Percentiles rank a stretch among this genome's conserved stretches.
phyloP scores from a whole-genome alignment of 2,888 invertebrate genomes.

The Chymomyza amoena region DNA sequence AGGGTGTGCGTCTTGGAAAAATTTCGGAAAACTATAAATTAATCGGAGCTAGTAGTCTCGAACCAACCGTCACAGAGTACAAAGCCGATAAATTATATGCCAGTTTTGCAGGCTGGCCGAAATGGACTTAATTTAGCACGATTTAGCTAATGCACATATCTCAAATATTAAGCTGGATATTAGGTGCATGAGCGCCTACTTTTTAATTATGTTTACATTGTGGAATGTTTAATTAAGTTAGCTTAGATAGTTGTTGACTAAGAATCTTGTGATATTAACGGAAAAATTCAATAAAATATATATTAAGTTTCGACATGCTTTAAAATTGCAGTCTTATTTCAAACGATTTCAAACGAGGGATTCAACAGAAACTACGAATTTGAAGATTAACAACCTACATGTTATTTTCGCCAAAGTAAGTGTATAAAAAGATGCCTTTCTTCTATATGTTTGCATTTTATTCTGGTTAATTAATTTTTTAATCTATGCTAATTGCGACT shows the following conservation, averaged over 20 bases:
- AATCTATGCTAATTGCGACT: no score
- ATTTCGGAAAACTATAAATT: slow-evolving; percentile 83
- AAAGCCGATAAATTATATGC: slow-evolving; percentile 84
- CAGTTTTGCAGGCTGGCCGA: slow-evolving; percentile 84
- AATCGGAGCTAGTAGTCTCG: slow-evolving; percentile 84
- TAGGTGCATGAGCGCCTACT: not conserved
- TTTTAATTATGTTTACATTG: slow-evolving; percentile 2
- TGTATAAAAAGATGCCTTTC: no score
- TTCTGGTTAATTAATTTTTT: no score
- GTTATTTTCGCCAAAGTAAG: no score
- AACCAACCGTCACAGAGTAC: slow-evolving; percentile 82
- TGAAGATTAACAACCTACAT: no score
- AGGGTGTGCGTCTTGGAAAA: slow-evolving; percentile 83
- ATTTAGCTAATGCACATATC: not conserved
- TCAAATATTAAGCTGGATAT: not conserved
- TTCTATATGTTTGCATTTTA: no score
- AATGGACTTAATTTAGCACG: slow-evolving; percentile 78
- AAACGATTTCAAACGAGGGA: no score
- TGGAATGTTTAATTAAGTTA: slow-evolving; percentile 44
- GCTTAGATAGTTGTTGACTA: slow-evolving; percentile 21
- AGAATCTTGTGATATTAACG: not conserved
- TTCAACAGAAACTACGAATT: no score
- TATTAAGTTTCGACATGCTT: no score
- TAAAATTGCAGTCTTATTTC: no score
- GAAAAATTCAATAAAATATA: not conserved